Evolutionary conservation across 53 echinoderm and acorn worm species (phyloP).

Genomic region (Luidia sarsii): DNA sequence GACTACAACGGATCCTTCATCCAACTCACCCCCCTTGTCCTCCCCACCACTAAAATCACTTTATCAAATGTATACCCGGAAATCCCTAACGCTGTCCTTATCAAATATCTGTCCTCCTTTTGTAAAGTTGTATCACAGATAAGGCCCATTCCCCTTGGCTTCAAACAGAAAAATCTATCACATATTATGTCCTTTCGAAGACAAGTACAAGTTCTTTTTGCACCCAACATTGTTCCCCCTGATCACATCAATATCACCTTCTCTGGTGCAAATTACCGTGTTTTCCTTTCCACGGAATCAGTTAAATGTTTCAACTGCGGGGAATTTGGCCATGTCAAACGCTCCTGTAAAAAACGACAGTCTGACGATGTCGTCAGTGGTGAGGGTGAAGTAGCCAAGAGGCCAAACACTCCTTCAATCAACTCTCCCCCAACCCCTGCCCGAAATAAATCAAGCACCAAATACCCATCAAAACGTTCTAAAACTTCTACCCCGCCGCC

Average conservation of each 20-base stretch:
- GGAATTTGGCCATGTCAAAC: background rate
- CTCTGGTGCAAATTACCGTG: background rate
- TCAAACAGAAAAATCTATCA: background rate
- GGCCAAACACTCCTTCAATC: background rate
- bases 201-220: background rate
- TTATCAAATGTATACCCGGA: slow-evolving; percentile 3
- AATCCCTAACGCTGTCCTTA: background rate
- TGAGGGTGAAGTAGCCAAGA: too few species aligned
- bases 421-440: background rate
- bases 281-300: slow-evolving; percentile 1
- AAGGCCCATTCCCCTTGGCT: slow-evolving; percentile 9
- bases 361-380: too few species aligned
- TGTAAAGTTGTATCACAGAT: slow-evolving; percentile 9
- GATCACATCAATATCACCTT: background rate
- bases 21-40: background rate
- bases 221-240: background rate
- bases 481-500: background rate
- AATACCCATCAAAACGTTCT: background rate
- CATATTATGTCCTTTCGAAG: slow-evolving; percentile 1
- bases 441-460: background rate
- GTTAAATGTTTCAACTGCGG: background rate
- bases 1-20: background rate
- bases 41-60: background rate
- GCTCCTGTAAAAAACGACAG: background rate
- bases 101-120: background rate